Conservation (phyloP, 2,797 vertebrate species). For the Etheostoma perlongum region DNA sequence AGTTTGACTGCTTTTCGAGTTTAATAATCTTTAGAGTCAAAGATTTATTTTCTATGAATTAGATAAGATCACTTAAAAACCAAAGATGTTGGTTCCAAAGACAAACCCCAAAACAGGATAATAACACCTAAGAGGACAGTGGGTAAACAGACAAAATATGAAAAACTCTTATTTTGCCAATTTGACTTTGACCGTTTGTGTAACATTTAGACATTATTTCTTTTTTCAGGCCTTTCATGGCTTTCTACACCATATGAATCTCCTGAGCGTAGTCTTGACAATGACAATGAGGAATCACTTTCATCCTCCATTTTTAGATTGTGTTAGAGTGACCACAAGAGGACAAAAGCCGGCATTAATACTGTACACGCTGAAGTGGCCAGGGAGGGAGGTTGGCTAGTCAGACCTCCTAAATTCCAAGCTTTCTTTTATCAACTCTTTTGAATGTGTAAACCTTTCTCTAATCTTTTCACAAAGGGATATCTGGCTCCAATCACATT, state of each 20-base stretch:
- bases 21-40: not conserved
- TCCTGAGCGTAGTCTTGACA: not conserved
- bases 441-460: not conserved
- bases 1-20: not conserved
- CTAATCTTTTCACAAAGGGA: not conserved
- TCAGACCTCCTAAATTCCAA: not conserved
- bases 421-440: not conserved
- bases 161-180: not conserved
- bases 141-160: not conserved
- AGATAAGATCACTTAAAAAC: not conserved
- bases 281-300: conserved; percentile 43
- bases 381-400: conserved; percentile 1
- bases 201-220: not conserved
- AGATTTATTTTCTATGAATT: not conserved
- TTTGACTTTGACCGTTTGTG: not conserved
- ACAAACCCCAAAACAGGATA: not conserved
- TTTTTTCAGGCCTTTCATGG: not conserved
- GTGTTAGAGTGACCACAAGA: conserved; percentile 84
- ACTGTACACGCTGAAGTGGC: conserved; percentile 21
- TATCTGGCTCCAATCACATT: not conserved
- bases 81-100: not conserved
- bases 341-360: conserved; percentile 76
- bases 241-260: conserved; percentile 2
- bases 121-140: not conserved
- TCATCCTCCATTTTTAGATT: conserved; percentile 60